Evolutionary conservation across 2,888 invertebrate genomes (phyloP).

Genomic region (Scotopteryx bipunctaria): DNA sequence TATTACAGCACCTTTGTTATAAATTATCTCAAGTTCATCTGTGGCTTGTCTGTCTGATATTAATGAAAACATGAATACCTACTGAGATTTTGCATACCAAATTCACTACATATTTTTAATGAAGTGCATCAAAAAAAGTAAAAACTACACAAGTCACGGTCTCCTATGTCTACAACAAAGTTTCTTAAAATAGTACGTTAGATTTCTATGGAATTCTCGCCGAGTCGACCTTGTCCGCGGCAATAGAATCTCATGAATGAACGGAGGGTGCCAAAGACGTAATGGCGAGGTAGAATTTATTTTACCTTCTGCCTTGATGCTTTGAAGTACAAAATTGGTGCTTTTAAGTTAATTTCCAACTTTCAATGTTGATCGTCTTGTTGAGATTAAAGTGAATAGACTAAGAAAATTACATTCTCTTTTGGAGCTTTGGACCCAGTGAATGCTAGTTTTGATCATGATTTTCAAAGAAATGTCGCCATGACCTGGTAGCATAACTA

Average conservation of each 20-base stretch:
- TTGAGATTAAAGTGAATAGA: not conserved
- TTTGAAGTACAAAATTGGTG: slow-evolving; percentile 11
- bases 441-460: too few species aligned
- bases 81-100: too few species aligned
- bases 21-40: not conserved
- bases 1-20: too few species aligned
- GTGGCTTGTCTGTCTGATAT: too few species aligned
- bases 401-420: too few species aligned
- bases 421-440: too few species aligned
- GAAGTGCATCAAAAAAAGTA: not conserved
- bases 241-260: slow-evolving; percentile 64
- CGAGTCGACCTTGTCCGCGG: slow-evolving; percentile 22
- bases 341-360: slow-evolving; percentile 15
- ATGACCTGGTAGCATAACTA: too few species aligned
- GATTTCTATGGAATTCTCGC: slow-evolving; percentile 57
- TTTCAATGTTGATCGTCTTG: not conserved
- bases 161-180: slow-evolving; percentile 6
- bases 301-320: slow-evolving; percentile 29
- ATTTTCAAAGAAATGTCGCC: too few species aligned
- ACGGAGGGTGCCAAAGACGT: slow-evolving; percentile 50
- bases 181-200: slow-evolving; percentile 39
- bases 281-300: slow-evolving; percentile 52
- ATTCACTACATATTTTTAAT: too few species aligned
- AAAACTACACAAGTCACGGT: not conserved
- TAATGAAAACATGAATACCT: too few species aligned